phyloP scores from a whole-genome alignment of 2,113 vertebrate genomes.

The Columba livia region DNA sequence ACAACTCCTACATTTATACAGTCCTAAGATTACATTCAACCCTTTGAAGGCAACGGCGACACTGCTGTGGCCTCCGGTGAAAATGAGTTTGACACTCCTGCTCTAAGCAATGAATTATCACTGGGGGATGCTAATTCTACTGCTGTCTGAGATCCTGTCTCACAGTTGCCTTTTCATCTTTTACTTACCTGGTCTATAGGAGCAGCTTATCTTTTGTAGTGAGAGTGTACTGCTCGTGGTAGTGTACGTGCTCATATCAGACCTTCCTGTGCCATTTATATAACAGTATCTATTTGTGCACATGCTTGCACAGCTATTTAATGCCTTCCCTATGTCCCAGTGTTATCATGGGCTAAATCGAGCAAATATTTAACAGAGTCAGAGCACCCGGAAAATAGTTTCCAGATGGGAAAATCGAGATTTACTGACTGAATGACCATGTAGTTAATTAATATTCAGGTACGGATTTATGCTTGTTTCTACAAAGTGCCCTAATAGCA shows the following conservation, averaged over 20 bases:
- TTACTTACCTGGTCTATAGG: background rate
- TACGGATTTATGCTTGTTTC: background rate
- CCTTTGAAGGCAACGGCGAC: too few species aligned
- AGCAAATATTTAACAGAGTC: background rate
- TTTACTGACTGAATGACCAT: background rate
- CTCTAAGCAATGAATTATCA: background rate
- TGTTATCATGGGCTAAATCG: background rate
- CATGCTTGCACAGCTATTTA: background rate
- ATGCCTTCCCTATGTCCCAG: background rate
- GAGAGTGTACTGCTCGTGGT: background rate
- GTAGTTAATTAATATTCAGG: background rate
- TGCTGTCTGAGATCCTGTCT: background rate
- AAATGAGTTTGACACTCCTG: background rate
- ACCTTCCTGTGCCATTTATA: background rate
- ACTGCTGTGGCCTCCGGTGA: too few species aligned
- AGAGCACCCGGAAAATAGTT: background rate
- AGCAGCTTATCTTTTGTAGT: background rate
- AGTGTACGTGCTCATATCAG: background rate
- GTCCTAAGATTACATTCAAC: too few species aligned
- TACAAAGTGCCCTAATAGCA: background rate
- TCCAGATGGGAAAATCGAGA: background rate
- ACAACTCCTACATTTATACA: too few species aligned
- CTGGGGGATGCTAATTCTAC: background rate
- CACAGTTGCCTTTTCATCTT: background rate
- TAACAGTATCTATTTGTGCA: rapidly evolving